Base-by-base conservation (phyloP, 2,797 vertebrate genomes). In the Neostethus bicornis region DNA sequence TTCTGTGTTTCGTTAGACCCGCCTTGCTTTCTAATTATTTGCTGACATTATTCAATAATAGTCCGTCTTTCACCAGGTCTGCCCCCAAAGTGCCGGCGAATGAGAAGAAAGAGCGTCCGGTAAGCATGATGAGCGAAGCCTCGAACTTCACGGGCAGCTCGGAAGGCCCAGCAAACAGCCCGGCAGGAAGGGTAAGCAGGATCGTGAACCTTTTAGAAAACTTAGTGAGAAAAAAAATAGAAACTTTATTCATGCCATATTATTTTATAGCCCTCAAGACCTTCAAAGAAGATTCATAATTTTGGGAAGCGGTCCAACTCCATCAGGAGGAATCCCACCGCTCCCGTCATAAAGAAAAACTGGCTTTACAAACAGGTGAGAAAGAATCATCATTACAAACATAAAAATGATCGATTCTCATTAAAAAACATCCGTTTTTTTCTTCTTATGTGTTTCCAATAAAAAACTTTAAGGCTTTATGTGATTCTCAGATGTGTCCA, bases 311-410 rank as follows among this genome's bases (percentile, higher is more conserved):
- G 97, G 56, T 99, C 97, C 6, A 98, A 99, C 85, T 99, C 96
- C 46, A 98, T 99, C 77, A 94, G 94, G 84, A 94, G 96, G 70
- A 99, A 99, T 75, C 95, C 95, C 11, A 93, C 94, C 39, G 97
- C 96, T 4, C 95, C 95, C 0, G 94, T 98, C 37, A 88, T 95
- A 43, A 96, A 94, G 74, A 93, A 93, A 54, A 94, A 93, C 80
- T 99, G 97, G 97, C 95, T 99, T 81, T 97, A 98, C 85, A 99
- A 99, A 84, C 96, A 99, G 95, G 97, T 98, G 90, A 75, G 76
- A 24, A 16, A 21, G 6, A 53, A 16, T 8, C 1, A 1, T 14
- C 14, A 6, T 5, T 5, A 38, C 20, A 14, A 13, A 26, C 17
- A 39, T 0, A 43, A 19, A 9, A 35, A 6, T 23, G 13, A n/a